Conservation (phyloP, 2,113 vertebrate species). For the Cathartes aura region DNA sequence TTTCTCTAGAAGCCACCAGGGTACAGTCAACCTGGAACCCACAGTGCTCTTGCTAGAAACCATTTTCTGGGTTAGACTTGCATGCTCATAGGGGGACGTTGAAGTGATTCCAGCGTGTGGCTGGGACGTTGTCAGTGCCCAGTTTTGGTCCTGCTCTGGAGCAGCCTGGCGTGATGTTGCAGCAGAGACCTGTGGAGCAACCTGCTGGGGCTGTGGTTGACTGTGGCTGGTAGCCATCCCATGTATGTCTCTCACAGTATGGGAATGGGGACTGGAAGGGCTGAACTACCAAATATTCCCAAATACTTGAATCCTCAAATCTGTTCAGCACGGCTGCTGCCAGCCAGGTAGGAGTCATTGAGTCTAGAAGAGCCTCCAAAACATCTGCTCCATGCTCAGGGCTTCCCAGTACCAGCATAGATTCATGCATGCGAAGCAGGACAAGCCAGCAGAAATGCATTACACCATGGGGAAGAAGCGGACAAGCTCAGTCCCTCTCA, state of each 20-base stretch:
- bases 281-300: not conserved
- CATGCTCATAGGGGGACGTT: not conserved
- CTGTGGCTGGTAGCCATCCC: not conserved
- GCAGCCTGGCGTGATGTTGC: not conserved
- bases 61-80: not conserved
- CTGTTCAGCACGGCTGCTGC: not conserved
- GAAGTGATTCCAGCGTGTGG: accelerated
- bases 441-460: not conserved
- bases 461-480: not conserved
- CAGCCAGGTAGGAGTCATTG: not conserved
- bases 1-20: not conserved
- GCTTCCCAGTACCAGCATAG: not conserved
- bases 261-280: not conserved
- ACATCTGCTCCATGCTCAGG: not conserved
- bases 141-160: not conserved
- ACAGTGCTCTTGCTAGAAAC: not conserved
- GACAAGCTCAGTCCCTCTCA: not conserved
- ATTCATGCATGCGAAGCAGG: accelerated
- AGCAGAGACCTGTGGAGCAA: not conserved
- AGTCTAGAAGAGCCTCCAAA: not conserved
- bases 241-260: not conserved
- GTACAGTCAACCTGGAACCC: not conserved
- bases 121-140: accelerated
- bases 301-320: not conserved
- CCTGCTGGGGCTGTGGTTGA: not conserved